Conservation (phyloP, 2,797 vertebrate species). For the Anabacerthia variegaticeps region DNA sequence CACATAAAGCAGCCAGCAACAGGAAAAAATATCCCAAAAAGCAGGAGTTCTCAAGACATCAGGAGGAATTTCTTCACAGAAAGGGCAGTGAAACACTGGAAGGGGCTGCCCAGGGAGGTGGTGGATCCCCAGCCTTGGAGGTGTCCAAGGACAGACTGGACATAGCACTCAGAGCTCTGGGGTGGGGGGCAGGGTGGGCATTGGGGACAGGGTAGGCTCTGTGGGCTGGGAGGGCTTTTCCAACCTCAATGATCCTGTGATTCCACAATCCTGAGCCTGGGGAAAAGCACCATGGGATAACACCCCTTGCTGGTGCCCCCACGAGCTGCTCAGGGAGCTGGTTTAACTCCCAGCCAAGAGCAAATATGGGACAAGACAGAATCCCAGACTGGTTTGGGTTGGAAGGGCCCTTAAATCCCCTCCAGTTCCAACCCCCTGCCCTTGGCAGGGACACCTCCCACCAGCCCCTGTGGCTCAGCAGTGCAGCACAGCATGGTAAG, state of each 20-base stretch:
- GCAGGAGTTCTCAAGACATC: neutral
- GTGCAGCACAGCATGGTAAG: rapidly evolving
- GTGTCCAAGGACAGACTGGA: rapidly evolving
- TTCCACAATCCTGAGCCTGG: neutral
- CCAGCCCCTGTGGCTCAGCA: neutral
- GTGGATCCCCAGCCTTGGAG: neutral
- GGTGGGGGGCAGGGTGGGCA: neutral
- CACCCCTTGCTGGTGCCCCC: rapidly evolving
- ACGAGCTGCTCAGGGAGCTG: rapidly evolving
- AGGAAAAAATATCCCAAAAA: neutral
- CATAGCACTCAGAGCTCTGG: rapidly evolving
- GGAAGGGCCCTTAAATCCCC: neutral
- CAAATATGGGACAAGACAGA: rapidly evolving
- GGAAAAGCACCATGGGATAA: neutral
- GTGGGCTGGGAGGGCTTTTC: rapidly evolving
- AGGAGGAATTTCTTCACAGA: rapidly evolving
- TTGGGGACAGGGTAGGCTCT: rapidly evolving
- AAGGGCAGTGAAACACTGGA: rapidly evolving
- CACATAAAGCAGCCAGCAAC: neutral
- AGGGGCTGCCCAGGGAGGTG: neutral
- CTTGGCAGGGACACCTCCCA: neutral
- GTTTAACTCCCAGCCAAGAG: neutral
- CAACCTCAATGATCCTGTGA: neutral
- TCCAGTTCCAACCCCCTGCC: neutral
- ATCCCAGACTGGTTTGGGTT: neutral